phyloP scores from a whole-genome alignment of 1,140 invertebrate species.

The Drosophila pseudoananassae region DNA sequence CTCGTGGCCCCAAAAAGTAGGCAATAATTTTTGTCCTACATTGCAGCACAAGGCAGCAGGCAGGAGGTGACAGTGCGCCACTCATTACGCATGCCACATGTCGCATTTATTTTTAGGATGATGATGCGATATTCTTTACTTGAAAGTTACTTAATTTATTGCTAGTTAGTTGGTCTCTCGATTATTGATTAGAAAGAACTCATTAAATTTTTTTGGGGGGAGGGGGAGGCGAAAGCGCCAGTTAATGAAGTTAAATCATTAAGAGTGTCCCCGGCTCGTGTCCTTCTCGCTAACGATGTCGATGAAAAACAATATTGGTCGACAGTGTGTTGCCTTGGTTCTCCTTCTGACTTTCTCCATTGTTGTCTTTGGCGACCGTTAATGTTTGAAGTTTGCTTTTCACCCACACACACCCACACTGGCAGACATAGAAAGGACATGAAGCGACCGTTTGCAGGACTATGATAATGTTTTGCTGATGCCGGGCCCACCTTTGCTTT shows the following conservation, averaged over 20 bases:
- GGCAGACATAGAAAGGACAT: neutral
- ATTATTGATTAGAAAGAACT: neutral
- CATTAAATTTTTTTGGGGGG: neutral
- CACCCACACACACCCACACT: neutral
- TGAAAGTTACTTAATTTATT: no score
- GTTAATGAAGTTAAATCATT: neutral
- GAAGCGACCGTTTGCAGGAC: slow-evolving; percentile 5
- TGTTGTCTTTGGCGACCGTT: slow-evolving; percentile 9
- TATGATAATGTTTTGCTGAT: slow-evolving; percentile 29
- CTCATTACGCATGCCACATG: slow-evolving; percentile 37
- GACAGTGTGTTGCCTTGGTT: slow-evolving; percentile 8
- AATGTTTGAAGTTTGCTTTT: slow-evolving; percentile 13
- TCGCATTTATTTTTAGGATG: slow-evolving; percentile 12
- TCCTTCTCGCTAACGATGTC: slow-evolving; percentile 3
- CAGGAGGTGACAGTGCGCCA: neutral
- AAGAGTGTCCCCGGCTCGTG: neutral
- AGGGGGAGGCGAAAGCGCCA: no score
- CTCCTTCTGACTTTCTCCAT: neutral
- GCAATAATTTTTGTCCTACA: slow-evolving; percentile 21
- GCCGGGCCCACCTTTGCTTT: slow-evolving; percentile 27
- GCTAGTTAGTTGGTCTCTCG: no score
- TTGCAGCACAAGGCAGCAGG: no score
- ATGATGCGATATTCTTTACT: no score
- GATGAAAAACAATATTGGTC: slow-evolving; percentile 3
- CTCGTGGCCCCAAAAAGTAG: slow-evolving; percentile 39